These are phyloP conservation scores for Passer montanus DNA, from an alignment of 2,113 vertebrate genomes.

Conservation along the genomic window DNA sequence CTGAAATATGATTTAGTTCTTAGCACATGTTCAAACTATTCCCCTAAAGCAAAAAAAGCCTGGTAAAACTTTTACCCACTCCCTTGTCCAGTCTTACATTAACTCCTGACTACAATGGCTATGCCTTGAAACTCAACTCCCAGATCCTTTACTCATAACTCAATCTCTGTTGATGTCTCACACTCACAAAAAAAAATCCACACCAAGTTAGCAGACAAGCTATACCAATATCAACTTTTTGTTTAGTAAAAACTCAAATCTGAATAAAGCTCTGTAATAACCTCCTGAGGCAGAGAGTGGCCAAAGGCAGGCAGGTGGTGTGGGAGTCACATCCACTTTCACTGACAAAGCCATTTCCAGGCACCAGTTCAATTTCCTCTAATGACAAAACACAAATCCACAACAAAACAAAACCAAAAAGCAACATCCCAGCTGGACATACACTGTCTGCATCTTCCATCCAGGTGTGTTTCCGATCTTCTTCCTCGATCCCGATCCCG, in stretches of 20 bases:
- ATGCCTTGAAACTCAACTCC: neutral
- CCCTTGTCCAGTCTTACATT: neutral
- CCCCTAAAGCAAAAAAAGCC: neutral
- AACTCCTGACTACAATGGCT: neutral
- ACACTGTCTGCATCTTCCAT: constrained; percentile 99
- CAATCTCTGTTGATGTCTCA: neutral
- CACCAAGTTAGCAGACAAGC: neutral
- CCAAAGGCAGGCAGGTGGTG: neutral
- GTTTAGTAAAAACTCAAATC: neutral
- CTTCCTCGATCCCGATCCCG: constrained; percentile 96
- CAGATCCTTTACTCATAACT: neutral
- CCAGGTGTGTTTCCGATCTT: constrained; percentile 98
- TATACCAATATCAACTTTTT: neutral
- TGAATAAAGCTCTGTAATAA: neutral
- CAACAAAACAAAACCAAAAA: neutral
- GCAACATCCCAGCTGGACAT: neutral
- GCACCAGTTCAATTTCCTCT: neutral
- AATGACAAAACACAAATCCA: neutral
- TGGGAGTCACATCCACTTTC: neutral
- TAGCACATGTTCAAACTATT: neutral
- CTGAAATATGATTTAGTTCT: neutral
- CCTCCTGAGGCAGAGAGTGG: neutral
- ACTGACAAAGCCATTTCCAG: neutral
- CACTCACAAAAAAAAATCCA: neutral
- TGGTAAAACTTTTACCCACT: neutral